Percentiles rank a stretch among this genome's conserved stretches.
phyloP scores from a whole-genome alignment of 1,140 invertebrate genomes.

The Euschistus heros region DNA sequence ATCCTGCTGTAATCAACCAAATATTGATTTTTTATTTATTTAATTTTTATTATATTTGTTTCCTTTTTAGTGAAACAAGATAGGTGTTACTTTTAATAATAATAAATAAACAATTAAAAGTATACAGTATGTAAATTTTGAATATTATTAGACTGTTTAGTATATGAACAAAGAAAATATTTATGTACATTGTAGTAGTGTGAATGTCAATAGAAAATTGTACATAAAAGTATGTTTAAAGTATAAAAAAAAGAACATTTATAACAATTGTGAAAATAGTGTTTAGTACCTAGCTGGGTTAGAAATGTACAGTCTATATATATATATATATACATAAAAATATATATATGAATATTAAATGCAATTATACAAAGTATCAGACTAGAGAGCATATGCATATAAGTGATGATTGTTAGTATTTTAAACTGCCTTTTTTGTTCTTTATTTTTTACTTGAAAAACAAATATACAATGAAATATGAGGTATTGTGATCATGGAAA shows the following conservation, averaged over 20 bases:
- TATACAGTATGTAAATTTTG: slow-evolving; percentile 23
- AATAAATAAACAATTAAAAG: slow-evolving; percentile 5
- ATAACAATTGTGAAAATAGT: slow-evolving; percentile 24
- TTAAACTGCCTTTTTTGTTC: slow-evolving; percentile 16
- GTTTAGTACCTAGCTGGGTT: slow-evolving; percentile 22
- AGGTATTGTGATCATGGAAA: slow-evolving; percentile 23
- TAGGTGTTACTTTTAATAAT: too few species aligned
- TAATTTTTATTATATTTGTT: not conserved
- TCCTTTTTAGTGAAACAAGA: too few species aligned
- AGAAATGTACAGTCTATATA: slow-evolving; percentile 23
- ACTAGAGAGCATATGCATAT: slow-evolving; percentile 20
- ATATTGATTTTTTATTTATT: slow-evolving; percentile 6
- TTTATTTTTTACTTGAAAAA: slow-evolving; percentile 17
- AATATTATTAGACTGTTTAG: slow-evolving; percentile 23
- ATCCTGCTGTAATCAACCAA: not conserved
- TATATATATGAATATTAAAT: slow-evolving; percentile 4
- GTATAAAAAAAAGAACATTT: slow-evolving; percentile 18
- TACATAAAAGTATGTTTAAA: slow-evolving; percentile 25
- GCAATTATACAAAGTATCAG: slow-evolving; percentile 22
- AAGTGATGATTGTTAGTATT: slow-evolving; percentile 23
- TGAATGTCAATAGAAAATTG: slow-evolving; percentile 24
- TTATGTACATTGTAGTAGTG: slow-evolving; percentile 21
- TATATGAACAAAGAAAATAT: slow-evolving; percentile 19
- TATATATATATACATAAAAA: slow-evolving; percentile 1
- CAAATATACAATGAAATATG: slow-evolving; percentile 17